phyloP scores from a whole-genome alignment of 2,113 vertebrate genomes.

The Corvus hawaiiensis region DNA sequence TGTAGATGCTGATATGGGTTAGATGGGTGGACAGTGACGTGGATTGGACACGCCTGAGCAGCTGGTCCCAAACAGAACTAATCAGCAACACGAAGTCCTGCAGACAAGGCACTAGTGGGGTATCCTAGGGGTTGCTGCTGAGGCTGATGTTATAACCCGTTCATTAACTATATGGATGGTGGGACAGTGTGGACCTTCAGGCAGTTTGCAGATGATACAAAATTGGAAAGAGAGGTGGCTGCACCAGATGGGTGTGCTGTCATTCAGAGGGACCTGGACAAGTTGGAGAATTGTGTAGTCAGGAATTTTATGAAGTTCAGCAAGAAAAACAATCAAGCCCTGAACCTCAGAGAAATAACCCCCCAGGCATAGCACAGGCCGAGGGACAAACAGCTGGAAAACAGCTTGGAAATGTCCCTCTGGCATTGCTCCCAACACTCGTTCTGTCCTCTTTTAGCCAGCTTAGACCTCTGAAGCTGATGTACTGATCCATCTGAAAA shows the following conservation, averaged over 20 bases:
- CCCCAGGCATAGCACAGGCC: not conserved
- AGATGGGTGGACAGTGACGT: not conserved
- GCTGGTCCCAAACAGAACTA: not conserved
- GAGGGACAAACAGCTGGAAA: not conserved
- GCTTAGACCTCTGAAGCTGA: not conserved
- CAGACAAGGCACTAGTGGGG: not conserved
- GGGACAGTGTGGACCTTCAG: not conserved
- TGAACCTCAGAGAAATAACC: not conserved
- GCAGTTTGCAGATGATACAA: not conserved
- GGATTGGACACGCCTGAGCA: rapidly evolving
- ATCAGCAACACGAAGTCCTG: not conserved
- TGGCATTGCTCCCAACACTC: not conserved
- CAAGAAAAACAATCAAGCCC: not conserved
- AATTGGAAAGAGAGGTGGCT: not conserved
- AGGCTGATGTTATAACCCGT: not conserved
- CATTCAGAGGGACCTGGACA: not conserved
- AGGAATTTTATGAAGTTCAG: not conserved
- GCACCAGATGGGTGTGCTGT: not conserved
- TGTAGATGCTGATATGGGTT: not conserved
- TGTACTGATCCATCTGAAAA: not conserved
- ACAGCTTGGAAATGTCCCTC: not conserved
- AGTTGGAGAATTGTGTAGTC: not conserved
- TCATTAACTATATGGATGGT: not conserved
- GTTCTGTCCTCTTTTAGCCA: not conserved
- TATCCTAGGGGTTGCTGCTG: not conserved